These are phyloP conservation scores for Antheraea pernyi DNA, from an alignment of 1,140 invertebrate species.

Conservation along the genomic window DNA sequence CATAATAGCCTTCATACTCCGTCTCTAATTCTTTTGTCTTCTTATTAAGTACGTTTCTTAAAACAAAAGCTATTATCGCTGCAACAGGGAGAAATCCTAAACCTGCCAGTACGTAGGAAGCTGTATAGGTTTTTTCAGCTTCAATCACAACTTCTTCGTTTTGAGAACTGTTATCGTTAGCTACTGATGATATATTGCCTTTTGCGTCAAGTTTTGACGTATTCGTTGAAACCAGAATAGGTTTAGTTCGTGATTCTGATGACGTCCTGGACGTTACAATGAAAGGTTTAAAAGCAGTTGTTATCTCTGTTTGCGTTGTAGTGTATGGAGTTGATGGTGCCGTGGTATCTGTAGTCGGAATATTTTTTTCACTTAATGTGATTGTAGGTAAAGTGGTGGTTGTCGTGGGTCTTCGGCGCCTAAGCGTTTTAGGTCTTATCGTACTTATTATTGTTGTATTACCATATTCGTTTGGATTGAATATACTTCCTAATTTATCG, in stretches of 20 bases:
- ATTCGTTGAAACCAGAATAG: conserved; percentile 31
- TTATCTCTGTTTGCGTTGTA: neutral
- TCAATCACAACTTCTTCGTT: conserved; percentile 78
- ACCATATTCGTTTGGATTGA: conserved; percentile 44
- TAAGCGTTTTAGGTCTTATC: conserved; percentile 67
- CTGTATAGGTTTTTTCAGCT: conserved; percentile 79
- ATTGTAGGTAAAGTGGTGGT: conserved; percentile 39
- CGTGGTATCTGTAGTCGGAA: conserved; percentile 27
- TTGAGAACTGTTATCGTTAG: conserved; percentile 34
- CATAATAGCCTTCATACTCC: conserved; percentile 80
- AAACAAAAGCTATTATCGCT: conserved; percentile 78
- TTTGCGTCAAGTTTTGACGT: conserved; percentile 19
- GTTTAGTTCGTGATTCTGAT: conserved; percentile 51
- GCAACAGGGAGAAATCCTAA: conserved; percentile 81
- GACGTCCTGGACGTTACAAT: conserved; percentile 54
- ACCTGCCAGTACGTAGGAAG: conserved; percentile 80
- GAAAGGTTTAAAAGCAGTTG: conserved; percentile 41
- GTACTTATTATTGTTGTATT: conserved; percentile 44
- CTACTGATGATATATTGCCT: conserved; percentile 46
- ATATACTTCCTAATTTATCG: conserved; percentile 52
- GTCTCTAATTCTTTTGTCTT: conserved; percentile 80
- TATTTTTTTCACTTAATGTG: conserved; percentile 27
- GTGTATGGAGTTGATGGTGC: conserved; percentile 18
- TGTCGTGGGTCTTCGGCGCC: conserved; percentile 65
- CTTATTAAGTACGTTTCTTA: conserved; percentile 78